Percentiles rank a stretch among this genome's conserved stretches.
phyloP scores from a whole-genome alignment of 1,140 invertebrate species.

The Aphis gossypii region DNA sequence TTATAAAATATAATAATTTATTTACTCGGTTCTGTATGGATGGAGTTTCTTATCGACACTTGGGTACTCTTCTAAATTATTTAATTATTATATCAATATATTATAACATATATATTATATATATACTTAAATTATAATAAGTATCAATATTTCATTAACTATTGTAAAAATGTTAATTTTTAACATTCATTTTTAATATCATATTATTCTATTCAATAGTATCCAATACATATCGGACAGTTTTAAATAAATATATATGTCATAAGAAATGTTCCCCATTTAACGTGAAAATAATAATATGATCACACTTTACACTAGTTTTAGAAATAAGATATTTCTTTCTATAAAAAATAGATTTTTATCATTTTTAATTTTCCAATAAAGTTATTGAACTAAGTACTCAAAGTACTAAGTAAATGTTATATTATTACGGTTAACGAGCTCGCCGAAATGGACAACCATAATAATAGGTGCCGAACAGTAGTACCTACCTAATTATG shows the following conservation, averaged over 20 bases:
- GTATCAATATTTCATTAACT: background rate
- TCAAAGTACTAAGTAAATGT: no score
- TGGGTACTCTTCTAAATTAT: background rate
- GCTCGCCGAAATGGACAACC: background rate
- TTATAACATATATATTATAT: no score
- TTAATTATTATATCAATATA: background rate
- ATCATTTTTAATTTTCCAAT: background rate
- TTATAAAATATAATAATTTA: background rate
- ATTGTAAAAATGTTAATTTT: background rate
- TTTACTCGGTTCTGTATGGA: background rate
- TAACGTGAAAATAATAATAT: background rate
- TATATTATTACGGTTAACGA: background rate
- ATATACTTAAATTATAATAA: no score
- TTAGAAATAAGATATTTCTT: background rate
- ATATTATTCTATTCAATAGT: background rate
- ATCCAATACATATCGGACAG: no score
- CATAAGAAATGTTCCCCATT: background rate
- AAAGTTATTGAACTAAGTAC: background rate
- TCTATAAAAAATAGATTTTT: background rate
- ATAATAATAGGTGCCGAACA: background rate
- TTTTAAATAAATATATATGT: background rate
- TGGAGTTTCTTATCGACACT: background rate
- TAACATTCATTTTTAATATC: background rate
- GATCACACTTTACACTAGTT: background rate
- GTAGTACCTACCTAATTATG: background rate